Evolutionary conservation across 2,797 vertebrate genomes (phyloP).

Genomic region (Taeniopygia guttata): DNA sequence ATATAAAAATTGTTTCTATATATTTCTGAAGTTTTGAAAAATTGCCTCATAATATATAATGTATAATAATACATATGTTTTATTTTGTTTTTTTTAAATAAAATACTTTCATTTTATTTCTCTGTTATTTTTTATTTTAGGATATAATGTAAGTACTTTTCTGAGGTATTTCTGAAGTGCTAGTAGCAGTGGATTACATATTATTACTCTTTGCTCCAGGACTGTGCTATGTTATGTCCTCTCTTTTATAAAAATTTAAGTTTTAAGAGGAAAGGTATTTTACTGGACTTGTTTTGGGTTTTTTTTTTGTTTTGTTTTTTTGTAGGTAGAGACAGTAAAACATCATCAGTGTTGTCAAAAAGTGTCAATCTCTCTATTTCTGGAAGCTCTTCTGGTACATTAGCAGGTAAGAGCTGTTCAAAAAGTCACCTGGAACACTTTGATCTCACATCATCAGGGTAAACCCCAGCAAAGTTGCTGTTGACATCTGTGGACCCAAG

Average conservation of each 20-base stretch:
- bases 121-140: neutral
- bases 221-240: neutral
- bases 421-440: neutral
- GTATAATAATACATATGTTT: neutral
- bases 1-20: neutral
- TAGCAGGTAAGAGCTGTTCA: constrained; percentile 71
- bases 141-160: neutral
- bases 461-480: neutral
- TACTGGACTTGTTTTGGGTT: neutral
- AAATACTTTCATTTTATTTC: neutral
- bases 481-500: neutral
- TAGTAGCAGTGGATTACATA: neutral
- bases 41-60: neutral
- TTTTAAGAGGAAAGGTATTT: neutral
- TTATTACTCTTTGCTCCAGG: neutral
- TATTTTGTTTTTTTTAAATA: neutral
- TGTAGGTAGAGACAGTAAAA: constrained; percentile 88
- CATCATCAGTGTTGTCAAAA: constrained; percentile 79
- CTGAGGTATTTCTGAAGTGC: neutral
- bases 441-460: neutral
- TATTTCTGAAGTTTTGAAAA: neutral
- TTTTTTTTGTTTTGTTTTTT: constrained; percentile 34
- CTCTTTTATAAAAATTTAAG: neutral
- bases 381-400: constrained; percentile 73
- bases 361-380: constrained; percentile 82